These are phyloP conservation scores for Melanostoma mellinum DNA, from an alignment of 2,888 invertebrate genomes.

Conservation along the genomic window DNA sequence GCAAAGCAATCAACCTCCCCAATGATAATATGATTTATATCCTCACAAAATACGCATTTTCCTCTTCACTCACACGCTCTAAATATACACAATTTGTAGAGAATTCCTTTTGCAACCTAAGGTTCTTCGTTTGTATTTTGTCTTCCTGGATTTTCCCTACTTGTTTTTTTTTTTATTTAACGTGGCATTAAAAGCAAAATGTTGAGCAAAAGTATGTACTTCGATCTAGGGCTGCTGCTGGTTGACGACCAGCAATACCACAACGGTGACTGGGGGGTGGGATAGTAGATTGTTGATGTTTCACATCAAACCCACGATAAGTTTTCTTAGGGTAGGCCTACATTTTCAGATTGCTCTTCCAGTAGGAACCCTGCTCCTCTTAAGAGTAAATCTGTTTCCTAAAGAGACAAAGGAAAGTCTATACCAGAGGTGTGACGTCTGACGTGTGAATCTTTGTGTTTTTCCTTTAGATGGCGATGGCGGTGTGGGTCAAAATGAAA, in stretches of 20 bases:
- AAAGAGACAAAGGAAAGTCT: conserved; percentile 14
- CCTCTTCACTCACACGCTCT: neutral
- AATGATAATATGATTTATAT: conserved; percentile 19
- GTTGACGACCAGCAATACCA: too few relatives aligned
- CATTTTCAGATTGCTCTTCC: conserved; percentile 3
- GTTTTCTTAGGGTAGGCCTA: conserved; percentile 37
- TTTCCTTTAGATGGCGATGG: neutral
- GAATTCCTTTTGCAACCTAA: conserved; percentile 11
- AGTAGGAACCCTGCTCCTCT: neutral
- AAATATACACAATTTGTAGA: neutral
- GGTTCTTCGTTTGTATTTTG: neutral
- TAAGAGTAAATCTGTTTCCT: conserved; percentile 13
- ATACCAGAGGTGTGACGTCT: conserved; percentile 9
- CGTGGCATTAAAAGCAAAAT: neutral
- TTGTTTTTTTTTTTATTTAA: conserved; percentile 1
- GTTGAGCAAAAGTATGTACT: neutral
- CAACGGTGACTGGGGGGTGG: neutral
- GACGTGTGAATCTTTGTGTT: neutral
- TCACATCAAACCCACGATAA: neutral
- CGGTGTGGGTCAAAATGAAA: conserved; percentile 27
- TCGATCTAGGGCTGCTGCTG: too few relatives aligned
- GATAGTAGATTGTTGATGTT: conserved; percentile 2
- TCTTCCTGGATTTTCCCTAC: conserved; percentile 7
- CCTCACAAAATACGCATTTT: conserved; percentile 1
- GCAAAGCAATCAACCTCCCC: conserved; percentile 9